Base-by-base conservation (phyloP, 2,888 invertebrate genomes). In the Auanema sp. region DNA sequence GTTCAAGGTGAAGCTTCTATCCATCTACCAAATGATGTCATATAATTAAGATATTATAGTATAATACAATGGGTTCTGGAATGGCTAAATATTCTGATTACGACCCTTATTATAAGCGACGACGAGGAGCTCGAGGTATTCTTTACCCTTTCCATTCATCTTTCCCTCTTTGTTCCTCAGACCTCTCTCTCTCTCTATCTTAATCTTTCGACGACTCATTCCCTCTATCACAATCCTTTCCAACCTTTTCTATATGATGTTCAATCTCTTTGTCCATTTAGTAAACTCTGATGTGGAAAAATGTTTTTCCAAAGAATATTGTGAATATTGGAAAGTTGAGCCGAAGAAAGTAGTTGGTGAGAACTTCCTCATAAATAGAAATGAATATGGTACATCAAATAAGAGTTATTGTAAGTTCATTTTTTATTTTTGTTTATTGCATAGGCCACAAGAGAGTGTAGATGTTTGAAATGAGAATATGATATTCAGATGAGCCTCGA, bases 291-390 rank as follows among this genome's bases (percentile, higher is more conserved):
- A 43, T 21, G 23, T n/a, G 18, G 55, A 60, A 44, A 60, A 23
- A 12, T 60, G 60, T 33, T 60, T 60, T 33, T 40, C 54, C 33
- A 60, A 60, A 47, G 60, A 60, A 25, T 60, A 60, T 33, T 54
- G 60, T 41, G 60, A 41, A 23, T 60, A 60, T 33, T 60, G 60
- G 60, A 60, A 42, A 33, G 42, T 47, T 23, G 53, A 53, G n/a
- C 18, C 54, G 25, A 54, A 42, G 47, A 16, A 16, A 25, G 47
- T 49, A 24, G 33, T 25, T 16, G 16, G n/a, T 10, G 54, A 42
- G 6, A 24, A 33, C 1, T 60, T 60, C 18, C 49, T 47, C 14
- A 60, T 53, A 49, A 55, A 60, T 10, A 43, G 44, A 40, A 60
- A 60, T 47, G 54, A 60, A 18, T 60, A 54, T 40, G 55, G 44